Base-by-base conservation (phyloP, 2,888 invertebrate genomes). In the Dasysyrphus tricinctus region DNA sequence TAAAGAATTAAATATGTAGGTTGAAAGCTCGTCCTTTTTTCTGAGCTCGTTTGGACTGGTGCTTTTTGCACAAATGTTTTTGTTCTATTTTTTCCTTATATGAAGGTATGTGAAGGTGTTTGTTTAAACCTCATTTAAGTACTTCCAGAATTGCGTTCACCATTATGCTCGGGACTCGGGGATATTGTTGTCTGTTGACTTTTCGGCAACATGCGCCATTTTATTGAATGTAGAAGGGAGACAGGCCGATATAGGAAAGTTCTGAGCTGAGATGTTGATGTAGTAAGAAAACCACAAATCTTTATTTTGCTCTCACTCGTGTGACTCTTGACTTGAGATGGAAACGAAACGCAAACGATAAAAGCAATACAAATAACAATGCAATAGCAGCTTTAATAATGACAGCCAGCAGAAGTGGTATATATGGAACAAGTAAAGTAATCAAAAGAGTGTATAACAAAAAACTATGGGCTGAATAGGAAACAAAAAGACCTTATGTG, bases 161-260 rank as follows among this genome's bases (percentile, higher is more conserved):
- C 44, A 54, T 72, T 65, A 39, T 63, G 29, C 56, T 56, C 19
- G 39, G 47, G 67, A 29, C 54, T 70, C n/a, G 37, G 61, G 59
- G 37, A 56, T 16, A 73, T 57, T 73, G 69, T 59, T 78, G 34
- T 78, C 56, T 82, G 59, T 78, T 82, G 73, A 78, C 77, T 81
- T 70, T 77, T 76, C 32, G 77, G 72, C 72, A 82, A 78, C 73
- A 82, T 82, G 82, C 82, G 82, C 73, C 63, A 78, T 73, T 82
- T 77, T 80, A 44, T 61, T 24, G 65, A n/a, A 51, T 73, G 69
- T 34, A 59, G 37, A 59, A 61, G 51, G 51, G 61, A 57, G 49
- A 72, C 24, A 24, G 24, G 24, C 24, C 51, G 42, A 70, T 57
- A 57, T 24, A 24, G 24, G 37, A 81, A 37, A 32, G n/a, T 47